These are phyloP conservation scores for Diabrotica balteata DNA, from an alignment of 2,888 invertebrate genomes.

Conservation along the genomic window DNA sequence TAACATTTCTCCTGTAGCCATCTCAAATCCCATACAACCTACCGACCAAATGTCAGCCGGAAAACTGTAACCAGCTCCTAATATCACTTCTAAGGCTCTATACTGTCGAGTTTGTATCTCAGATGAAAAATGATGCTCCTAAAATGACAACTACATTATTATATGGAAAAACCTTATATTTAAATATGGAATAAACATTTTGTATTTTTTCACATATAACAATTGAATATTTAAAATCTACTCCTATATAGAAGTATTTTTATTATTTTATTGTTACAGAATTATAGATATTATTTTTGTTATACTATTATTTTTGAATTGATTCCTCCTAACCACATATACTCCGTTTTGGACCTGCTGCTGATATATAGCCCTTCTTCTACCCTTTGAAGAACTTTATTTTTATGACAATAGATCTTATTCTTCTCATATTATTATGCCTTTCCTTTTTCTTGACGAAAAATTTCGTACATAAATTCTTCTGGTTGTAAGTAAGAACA, in stretches of 20 bases:
- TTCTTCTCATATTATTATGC: too few relatives aligned
- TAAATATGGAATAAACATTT: not conserved
- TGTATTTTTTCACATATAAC: not conserved
- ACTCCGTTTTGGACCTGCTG: too few relatives aligned
- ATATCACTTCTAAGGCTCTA: slow-evolving; percentile 78
- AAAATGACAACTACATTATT: slow-evolving; percentile 28
- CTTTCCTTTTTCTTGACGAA: too few relatives aligned
- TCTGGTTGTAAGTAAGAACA: too few relatives aligned
- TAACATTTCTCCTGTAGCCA: slow-evolving; percentile 87
- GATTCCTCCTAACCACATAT: too few relatives aligned
- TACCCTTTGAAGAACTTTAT: too few relatives aligned
- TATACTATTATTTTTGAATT: too few relatives aligned
- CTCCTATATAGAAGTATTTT: not conserved
- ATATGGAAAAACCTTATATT: not conserved
- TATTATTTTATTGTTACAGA: too few relatives aligned
- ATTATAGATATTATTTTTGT: too few relatives aligned
- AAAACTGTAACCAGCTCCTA: slow-evolving; percentile 79
- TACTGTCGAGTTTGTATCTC: slow-evolving; percentile 88
- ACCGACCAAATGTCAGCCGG: slow-evolving; percentile 88
- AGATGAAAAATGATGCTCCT: slow-evolving; percentile 73
- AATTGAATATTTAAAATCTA: not conserved
- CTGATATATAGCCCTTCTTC: too few relatives aligned
- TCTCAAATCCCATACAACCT: slow-evolving; percentile 85
- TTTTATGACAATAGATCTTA: too few relatives aligned
- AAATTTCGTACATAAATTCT: too few relatives aligned